phyloP scores from a whole-genome alignment of 1,140 invertebrate genomes.

The Drosophila ercepeae region DNA sequence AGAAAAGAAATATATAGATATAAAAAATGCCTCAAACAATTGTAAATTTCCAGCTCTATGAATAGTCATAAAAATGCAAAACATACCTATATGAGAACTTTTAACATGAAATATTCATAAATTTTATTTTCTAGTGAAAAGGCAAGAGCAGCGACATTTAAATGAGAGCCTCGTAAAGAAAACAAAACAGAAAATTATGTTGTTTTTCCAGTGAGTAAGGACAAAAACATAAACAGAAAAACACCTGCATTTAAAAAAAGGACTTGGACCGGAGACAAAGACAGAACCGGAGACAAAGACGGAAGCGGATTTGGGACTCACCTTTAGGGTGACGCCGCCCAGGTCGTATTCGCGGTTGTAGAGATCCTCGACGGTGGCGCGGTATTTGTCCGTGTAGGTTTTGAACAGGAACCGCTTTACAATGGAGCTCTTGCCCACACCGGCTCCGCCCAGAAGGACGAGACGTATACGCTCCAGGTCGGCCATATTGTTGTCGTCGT shows the following conservation, averaged over 20 bases:
- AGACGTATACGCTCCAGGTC: conserved; percentile 93
- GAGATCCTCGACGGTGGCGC: conserved; percentile 95
- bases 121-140: not conserved
- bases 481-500: conserved; percentile 82
- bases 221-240: not conserved
- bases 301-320: conserved; percentile 58
- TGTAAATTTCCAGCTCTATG: not conserved
- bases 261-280: not conserved
- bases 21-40: not conserved
- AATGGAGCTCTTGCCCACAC: conserved; percentile 94
- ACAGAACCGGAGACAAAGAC: not conserved
- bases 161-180: not conserved
- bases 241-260: not conserved
- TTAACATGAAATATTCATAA: not conserved
- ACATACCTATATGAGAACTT: not conserved
- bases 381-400: conserved; percentile 92
- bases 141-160: not conserved
- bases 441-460: conserved; percentile 92
- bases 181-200: not conserved
- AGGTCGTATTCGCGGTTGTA: conserved; percentile 94
- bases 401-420: conserved; percentile 94
- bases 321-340: conserved; percentile 89
- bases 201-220: not conserved
- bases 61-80: not conserved
- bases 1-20: not conserved